A percentile compares a stretch with the other conserved stretches of the same genome.
Evolutionary conservation across 2,113 vertebrate species (phyloP).

Genomic region (Podarcis muralis): DNA sequence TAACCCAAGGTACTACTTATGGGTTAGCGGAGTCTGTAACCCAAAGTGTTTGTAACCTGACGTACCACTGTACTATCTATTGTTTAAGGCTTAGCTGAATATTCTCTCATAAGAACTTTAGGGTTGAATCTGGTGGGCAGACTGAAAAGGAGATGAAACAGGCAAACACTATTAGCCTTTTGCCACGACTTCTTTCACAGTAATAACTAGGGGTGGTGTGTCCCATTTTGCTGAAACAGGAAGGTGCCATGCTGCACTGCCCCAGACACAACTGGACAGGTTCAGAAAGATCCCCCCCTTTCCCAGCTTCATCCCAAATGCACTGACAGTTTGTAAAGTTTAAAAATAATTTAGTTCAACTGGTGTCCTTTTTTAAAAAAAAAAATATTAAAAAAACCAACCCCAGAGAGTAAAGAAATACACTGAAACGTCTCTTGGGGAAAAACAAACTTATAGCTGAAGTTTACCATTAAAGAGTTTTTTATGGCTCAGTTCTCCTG

Average conservation of each 20-base stretch:
- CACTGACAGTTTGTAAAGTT: not conserved
- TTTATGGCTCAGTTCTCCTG: not conserved
- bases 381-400: not conserved
- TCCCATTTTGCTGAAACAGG: not conserved
- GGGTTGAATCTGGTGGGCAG: too few species aligned
- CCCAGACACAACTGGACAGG: not conserved
- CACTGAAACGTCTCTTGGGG: not conserved
- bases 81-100: not conserved
- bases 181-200: not conserved
- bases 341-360: not conserved
- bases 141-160: too few species aligned
- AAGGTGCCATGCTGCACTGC: not conserved
- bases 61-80: not conserved
- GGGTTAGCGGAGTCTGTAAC: too few species aligned
- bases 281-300: not conserved
- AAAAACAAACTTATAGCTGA: not conserved
- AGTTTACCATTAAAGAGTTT: not conserved
- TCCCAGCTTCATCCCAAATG: not conserved
- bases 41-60: too few species aligned
- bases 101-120: not conserved
- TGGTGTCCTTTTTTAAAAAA: not conserved
- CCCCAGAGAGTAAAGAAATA: not conserved
- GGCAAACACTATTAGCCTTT: not conserved
- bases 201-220: not conserved
- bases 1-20: too few species aligned